A percentile compares a stretch with the other conserved stretches of the same genome.
Conservation (phyloP, 1,140 invertebrate species). For the Ostrea edulis region DNA sequence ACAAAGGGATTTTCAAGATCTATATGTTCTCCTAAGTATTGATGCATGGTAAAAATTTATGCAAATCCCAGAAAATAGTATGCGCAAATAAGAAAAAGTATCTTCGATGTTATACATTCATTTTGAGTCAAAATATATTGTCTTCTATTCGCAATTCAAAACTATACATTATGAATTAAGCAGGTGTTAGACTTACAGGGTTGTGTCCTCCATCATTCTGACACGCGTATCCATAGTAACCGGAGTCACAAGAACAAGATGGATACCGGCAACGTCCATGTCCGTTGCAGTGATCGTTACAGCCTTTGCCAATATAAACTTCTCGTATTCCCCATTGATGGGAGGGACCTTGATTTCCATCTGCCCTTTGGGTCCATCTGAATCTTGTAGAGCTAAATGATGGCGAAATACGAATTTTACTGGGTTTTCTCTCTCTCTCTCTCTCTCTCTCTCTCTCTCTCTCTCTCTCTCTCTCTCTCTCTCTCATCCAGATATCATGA, state of each 20-base stretch:
- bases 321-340: constrained; percentile 78
- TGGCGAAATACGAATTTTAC: not conserved
- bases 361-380: constrained; percentile 65
- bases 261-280: constrained; percentile 78
- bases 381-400: constrained; percentile 73
- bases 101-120: too few species aligned
- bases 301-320: constrained; percentile 80
- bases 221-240: constrained; percentile 72
- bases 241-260: constrained; percentile 73
- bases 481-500: too few species aligned
- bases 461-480: too few species aligned
- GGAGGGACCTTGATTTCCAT: constrained; percentile 53
- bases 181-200: constrained; percentile 37
- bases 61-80: too few species aligned
- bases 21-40: too few species aligned
- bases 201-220: constrained; percentile 50
- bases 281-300: constrained; percentile 77
- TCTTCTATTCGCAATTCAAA: too few species aligned
- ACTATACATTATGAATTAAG: too few species aligned
- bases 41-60: too few species aligned
- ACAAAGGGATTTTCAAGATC: not conserved
- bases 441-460: too few species aligned
- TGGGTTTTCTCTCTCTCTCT: too few species aligned
- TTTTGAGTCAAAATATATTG: too few species aligned
- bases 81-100: too few species aligned